Conservation (phyloP, 2,797 vertebrate genomes). For the Darevskia nairensis region DNA sequence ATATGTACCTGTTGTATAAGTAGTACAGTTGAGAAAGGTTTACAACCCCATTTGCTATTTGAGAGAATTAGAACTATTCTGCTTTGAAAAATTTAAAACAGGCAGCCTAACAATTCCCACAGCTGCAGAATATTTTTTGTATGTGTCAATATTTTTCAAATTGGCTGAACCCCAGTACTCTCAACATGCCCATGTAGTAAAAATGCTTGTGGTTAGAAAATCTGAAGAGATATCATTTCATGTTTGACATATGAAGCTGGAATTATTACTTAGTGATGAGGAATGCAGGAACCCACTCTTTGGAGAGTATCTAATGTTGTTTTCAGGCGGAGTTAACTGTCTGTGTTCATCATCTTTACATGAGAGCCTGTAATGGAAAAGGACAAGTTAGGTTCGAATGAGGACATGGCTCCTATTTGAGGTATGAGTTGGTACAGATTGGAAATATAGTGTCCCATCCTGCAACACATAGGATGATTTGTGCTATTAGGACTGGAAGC, state of each 20-base stretch:
- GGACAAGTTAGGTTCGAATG: not conserved
- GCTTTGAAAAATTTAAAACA: not conserved
- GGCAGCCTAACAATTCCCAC: not conserved
- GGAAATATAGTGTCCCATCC: not conserved
- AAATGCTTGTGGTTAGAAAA: not conserved
- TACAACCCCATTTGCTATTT: not conserved
- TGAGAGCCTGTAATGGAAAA: conserved; percentile 84
- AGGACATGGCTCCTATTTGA: not conserved
- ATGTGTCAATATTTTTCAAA: not conserved
- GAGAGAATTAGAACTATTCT: not conserved
- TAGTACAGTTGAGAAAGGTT: not conserved
- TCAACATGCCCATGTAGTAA: not conserved
- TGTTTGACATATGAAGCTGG: not conserved
- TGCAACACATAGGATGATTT: not conserved
- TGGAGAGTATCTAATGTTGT: conserved; percentile 84
- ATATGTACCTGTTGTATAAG: not conserved
- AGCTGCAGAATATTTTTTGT: not conserved
- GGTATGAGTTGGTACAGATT: not conserved
- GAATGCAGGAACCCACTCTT: conserved; percentile 93
- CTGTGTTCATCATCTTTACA: conserved; percentile 93
- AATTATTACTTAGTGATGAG: conserved; percentile 86
- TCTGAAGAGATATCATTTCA: not conserved
- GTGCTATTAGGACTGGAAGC: not conserved
- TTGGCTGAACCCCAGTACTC: not conserved
- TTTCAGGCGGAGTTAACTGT: conserved; percentile 89